Base-by-base conservation (phyloP, 2,797 vertebrate species). In the Melanotaenia boesemani region DNA sequence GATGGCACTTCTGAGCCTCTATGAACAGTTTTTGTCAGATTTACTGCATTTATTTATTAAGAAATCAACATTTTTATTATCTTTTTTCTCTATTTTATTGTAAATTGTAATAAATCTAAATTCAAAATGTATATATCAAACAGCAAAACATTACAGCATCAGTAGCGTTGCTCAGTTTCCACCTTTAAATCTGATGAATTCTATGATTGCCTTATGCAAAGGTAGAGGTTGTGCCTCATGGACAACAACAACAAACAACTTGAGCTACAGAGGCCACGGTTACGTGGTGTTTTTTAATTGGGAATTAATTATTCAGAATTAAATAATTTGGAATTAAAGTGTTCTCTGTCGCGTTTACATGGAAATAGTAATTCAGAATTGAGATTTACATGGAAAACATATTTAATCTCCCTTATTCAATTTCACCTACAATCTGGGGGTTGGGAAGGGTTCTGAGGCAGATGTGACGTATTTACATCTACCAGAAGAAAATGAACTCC, bases 211-310 rank as follows among this genome's bases (percentile, higher is more conserved):
- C n/a, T 24, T 52, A 22, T 41, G 26, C 9, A 39, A 6, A 39
- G 36, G 3, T 0, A 55, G 55, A 2, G 15, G 13, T 24, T 50
- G 13, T 22, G 3, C 15, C 10, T 28, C 3, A 24, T n/a, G 60
- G 36, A 22, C 39, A 39, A 62, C 1, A 69, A 70, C 18, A 26
- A 26, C 68, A 62, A 56, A 58, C 76, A 80, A 70, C 48, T 67
- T 0, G 22, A 82, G 71, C 79, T 63, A 52, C 44, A 55, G 69
- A 84, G 57, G 32, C 32, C 32, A 7, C 32, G 32, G 32, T 34
- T 34, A 34, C 32, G 7, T 34, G 6, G 32, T 34, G 32, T 34
- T 34, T 34, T 34, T 34, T 34, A 34, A 34, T 34, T 34, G 1
- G 6, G 7, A 34, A 34, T 34, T 34, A 34, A 8, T 34, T 34